Evolutionary conservation across 2,113 vertebrate genomes (phyloP).

Genomic region (Azemiops feae): DNA sequence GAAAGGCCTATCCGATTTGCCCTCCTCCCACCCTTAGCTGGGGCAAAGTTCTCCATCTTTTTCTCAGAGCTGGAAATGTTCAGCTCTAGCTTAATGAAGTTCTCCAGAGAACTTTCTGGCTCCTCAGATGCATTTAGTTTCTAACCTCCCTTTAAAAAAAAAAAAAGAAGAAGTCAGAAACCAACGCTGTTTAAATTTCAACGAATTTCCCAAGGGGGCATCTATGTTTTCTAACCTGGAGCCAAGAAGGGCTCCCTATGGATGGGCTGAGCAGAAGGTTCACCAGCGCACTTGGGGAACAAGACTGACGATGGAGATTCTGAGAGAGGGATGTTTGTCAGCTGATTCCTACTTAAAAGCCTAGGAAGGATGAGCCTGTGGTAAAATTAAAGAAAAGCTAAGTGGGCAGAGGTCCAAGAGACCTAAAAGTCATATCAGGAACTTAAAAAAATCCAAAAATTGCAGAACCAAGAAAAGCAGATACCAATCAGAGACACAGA

Average conservation of each 20-base stretch:
- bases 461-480: background rate
- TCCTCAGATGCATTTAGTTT: background rate
- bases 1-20: background rate
- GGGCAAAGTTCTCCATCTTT: background rate
- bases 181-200: background rate
- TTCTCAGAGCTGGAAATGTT: background rate
- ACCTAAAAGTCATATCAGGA: background rate
- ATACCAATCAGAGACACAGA: background rate
- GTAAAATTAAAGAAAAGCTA: background rate
- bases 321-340: background rate
- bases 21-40: background rate
- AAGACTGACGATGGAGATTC: background rate
- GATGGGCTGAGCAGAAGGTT: background rate
- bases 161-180: background rate
- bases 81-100: background rate
- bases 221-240: background rate
- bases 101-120: background rate
- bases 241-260: background rate
- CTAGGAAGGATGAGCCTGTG: too few relatives aligned
- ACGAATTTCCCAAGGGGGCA: background rate
- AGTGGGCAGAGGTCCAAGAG: too few relatives aligned
- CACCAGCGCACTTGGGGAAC: background rate
- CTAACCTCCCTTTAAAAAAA: background rate
- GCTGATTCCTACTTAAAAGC: background rate
- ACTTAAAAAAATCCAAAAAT: background rate